Evolutionary conservation across 2,888 invertebrate species (phyloP).

Genomic region (Belgica antarctica): DNA sequence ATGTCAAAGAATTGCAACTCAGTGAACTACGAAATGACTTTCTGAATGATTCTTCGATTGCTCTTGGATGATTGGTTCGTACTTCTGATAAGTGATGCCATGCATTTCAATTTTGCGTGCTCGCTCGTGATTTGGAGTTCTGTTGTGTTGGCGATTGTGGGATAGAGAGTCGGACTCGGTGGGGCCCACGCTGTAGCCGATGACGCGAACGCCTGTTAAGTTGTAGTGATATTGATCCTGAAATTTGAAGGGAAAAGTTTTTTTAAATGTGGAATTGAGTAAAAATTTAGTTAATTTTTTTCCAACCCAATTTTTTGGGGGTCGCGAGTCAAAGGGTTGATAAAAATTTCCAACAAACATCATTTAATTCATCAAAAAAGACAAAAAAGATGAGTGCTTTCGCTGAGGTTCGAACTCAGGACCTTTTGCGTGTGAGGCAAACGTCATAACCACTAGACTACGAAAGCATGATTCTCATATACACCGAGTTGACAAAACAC

Average conservation of each 20-base stretch:
- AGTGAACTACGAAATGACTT: slow-evolving; percentile 34
- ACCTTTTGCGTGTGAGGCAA: slow-evolving; percentile 4
- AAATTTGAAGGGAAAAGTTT: not conserved
- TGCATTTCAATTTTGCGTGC: slow-evolving; percentile 71
- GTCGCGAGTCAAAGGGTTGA: too few relatives aligned
- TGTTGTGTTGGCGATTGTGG: slow-evolving; percentile 56
- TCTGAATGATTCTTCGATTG: slow-evolving; percentile 36
- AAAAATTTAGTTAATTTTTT: not conserved
- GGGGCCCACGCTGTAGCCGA: slow-evolving; percentile 69
- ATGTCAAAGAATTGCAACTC: slow-evolving; percentile 16
- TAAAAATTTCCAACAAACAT: too few relatives aligned
- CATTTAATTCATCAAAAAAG: not conserved
- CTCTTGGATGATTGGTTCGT: too few relatives aligned
- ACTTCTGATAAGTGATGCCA: slow-evolving; percentile 65
- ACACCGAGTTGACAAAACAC: slow-evolving; percentile 2
- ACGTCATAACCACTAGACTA: slow-evolving; percentile 14
- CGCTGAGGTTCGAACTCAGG: slow-evolving; percentile 21
- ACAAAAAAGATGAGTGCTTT: not conserved
- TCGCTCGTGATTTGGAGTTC: slow-evolving; percentile 69
- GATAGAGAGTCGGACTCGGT: slow-evolving; percentile 67
- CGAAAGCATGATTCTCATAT: not conserved
- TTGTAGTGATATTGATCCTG: slow-evolving; percentile 72
- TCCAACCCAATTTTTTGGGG: too few relatives aligned
- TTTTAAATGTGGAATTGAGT: not conserved
- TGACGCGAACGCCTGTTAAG: slow-evolving; percentile 68